Base-by-base conservation (phyloP, 2,888 invertebrate genomes). In the Watsonalla cultraria region DNA sequence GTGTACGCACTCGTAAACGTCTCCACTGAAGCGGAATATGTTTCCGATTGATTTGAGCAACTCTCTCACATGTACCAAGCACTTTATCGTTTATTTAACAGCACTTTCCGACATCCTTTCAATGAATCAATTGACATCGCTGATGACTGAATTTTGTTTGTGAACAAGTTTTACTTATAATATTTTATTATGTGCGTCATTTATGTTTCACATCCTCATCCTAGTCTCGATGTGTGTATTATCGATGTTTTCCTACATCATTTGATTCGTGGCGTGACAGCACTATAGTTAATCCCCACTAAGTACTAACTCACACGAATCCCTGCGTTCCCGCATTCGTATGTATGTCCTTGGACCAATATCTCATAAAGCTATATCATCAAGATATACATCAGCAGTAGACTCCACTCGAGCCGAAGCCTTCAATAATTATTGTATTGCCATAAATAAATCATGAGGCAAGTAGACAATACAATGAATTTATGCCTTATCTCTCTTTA, bases 1-100 rank as follows among this genome's bases (percentile, higher is more conserved):
- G 51, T 55, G 4, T 51, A 51, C 59, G 59, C 37, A 5, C 53
- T 57, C 67, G 57, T 66, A 63, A 63, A 62, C 47, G 55, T 55
- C 54, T 59, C 65, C 49, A 35, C 24, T 14, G 39, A 14, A 14
- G 49, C 39, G 49, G 49, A 49, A 49, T 14, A 49, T 49, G 37
- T 37, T 47, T 37, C 37, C 39, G 8, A 37, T 15, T 37, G 37
- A 49, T 37, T 49, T 13, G 49, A 49, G 37, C 37, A 35, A 37
- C 49, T 13, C 35, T 13, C 35, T 14, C 49, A 24, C 42, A 42
- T 42, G 5, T 42, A 42, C 42, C 11, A 37, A 37, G 37, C 11
- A 42, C 11, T 42, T 42, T 42, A 42, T 42, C 42, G 42, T 11
- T 9, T 49, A 49, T 49, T 49, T 49, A 37, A 49, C 37, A 37